Percentiles rank a stretch among this genome's conserved stretches.
These are phyloP conservation scores for Portevinia maculata DNA, from an alignment of 2,888 invertebrate genomes.

Conservation along the genomic window DNA sequence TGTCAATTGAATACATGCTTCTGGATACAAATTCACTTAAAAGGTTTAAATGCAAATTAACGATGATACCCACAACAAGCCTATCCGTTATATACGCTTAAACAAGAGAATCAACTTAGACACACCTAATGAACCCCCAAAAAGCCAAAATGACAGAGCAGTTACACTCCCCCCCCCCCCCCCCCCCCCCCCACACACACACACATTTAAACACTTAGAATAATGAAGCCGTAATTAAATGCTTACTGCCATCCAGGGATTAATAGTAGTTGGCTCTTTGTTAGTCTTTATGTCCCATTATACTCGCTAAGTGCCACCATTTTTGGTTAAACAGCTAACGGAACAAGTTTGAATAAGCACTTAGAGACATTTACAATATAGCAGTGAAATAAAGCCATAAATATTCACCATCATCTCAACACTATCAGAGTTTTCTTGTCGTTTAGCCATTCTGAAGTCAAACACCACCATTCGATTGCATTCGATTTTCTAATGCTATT, in stretches of 20 bases:
- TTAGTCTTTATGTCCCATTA: conserved; percentile 42
- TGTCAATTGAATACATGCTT: conserved; percentile 45
- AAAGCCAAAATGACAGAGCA: conserved; percentile 32
- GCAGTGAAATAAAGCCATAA: too few species aligned
- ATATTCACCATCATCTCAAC: background rate
- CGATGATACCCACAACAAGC: background rate
- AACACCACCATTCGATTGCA: too few species aligned
- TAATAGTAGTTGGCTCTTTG: conserved; percentile 52
- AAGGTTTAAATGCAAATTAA: conserved; percentile 41
- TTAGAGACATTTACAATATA: background rate
- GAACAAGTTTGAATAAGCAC: conserved; percentile 34
- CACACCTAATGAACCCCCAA: conserved; percentile 23
- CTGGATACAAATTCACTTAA: conserved; percentile 39
- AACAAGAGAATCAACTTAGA: conserved; percentile 55
- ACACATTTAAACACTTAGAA: conserved; percentile 72
- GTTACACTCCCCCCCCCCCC: too few species aligned
- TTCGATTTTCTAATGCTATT: too few species aligned
- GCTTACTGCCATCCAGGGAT: conserved; percentile 60
- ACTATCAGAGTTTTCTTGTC: background rate
- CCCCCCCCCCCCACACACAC: background rate
- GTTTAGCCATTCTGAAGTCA: too few species aligned
- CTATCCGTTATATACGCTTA: conserved; percentile 8
- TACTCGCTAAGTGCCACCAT: conserved; percentile 42
- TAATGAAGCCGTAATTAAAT: conserved; percentile 76
- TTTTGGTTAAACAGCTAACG: conserved; percentile 36